These are phyloP conservation scores for Caloenas nicobarica DNA, from an alignment of 2,113 vertebrate genomes.

Conservation along the genomic window DNA sequence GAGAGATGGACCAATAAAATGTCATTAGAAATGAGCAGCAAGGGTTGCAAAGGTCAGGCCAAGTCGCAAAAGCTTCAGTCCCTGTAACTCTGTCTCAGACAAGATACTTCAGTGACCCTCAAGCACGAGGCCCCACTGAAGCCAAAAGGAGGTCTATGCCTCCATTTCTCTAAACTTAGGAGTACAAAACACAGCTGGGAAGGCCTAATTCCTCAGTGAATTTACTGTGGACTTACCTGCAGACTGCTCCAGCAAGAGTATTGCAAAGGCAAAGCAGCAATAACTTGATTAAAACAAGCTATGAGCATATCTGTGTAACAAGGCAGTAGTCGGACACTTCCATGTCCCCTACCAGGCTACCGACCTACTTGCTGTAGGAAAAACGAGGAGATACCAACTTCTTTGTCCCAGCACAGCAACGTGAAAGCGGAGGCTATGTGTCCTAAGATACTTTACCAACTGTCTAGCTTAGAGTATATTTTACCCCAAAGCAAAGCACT, in stretches of 20 bases:
- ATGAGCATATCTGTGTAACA: not conserved
- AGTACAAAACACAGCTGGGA: not conserved
- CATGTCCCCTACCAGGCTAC: not conserved
- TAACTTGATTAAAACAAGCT: not conserved
- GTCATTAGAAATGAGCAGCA: not conserved
- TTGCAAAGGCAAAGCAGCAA: not conserved
- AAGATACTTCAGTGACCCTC: not conserved
- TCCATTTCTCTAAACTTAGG: not conserved
- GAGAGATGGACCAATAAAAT: not conserved
- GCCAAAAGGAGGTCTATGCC: not conserved
- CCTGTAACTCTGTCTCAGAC: not conserved
- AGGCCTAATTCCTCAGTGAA: not conserved
- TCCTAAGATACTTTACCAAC: not conserved
- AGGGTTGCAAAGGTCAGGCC: not conserved
- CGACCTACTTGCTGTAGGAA: not conserved
- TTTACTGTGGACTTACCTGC: not conserved
- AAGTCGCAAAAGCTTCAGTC: not conserved
- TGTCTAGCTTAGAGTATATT: not conserved
- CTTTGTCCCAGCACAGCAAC: not conserved
- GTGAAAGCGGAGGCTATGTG: not conserved
- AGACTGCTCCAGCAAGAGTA: not conserved
- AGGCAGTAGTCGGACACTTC: not conserved
- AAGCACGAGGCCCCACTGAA: not conserved
- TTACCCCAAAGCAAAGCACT: slow-evolving; percentile 24
- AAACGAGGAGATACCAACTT: not conserved